A percentile compares a stretch with the other conserved stretches of the same genome.
Conservation (phyloP, 2,797 vertebrate species). For the Pyrocephalus nanus region DNA sequence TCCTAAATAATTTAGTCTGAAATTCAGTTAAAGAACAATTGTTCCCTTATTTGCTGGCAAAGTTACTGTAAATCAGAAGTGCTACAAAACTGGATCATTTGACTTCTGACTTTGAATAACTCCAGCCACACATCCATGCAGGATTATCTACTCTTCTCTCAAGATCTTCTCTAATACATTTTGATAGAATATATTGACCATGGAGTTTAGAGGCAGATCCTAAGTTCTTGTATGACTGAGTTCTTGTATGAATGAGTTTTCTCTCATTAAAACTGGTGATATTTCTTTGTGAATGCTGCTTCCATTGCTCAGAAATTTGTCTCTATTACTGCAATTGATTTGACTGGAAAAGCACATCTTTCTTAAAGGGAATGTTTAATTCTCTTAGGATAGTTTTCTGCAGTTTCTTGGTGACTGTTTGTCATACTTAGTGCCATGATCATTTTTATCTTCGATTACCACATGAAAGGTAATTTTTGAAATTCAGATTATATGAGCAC, state of each 20-base stretch:
- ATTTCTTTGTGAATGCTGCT: background rate
- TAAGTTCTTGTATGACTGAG: background rate
- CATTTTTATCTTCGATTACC: background rate
- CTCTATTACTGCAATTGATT: background rate
- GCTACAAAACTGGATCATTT: background rate
- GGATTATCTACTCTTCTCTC: background rate
- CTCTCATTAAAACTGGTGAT: background rate
- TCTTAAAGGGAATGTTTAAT: background rate
- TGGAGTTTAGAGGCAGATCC: background rate
- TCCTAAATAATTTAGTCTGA: background rate
- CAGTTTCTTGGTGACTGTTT: background rate
- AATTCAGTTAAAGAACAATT: background rate
- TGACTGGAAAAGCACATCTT: background rate
- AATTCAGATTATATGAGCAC: background rate
- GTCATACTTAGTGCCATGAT: background rate
- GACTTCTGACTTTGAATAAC: background rate
- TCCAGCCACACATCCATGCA: background rate
- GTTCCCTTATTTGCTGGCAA: background rate
- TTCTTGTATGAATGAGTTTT: background rate
- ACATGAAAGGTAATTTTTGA: background rate
- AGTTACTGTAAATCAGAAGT: background rate
- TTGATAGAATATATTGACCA: background rate
- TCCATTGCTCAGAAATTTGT: background rate
- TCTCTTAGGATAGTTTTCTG: background rate
- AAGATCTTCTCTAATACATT: accelerated